Conservation (phyloP, 1,140 invertebrate genomes). For the Cephus cinctus region DNA sequence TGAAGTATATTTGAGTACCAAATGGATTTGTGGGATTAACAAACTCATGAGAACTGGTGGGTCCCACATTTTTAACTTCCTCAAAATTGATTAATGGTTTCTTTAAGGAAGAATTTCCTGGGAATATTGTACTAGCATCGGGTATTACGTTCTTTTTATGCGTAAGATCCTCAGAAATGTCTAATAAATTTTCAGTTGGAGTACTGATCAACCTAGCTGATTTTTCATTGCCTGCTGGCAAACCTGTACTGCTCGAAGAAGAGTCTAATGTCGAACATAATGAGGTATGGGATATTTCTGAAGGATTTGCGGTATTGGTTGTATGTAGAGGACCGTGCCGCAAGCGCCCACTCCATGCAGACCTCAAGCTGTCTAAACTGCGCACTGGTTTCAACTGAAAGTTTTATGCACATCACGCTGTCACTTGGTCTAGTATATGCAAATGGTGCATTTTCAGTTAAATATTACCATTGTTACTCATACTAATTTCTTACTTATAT, state of each 20-base stretch:
- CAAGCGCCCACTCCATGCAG: constrained; percentile 49
- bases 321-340: constrained; percentile 46
- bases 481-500: no score
- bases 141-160: constrained; percentile 7
- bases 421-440: no score
- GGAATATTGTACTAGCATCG: not conserved
- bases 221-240: not conserved
- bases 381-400: constrained; percentile 64
- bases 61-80: not conserved
- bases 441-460: no score
- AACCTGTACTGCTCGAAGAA: constrained; percentile 10
- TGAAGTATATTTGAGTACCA: not conserved
- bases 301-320: constrained; percentile 39
- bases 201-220: not conserved
- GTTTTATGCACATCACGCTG: constrained; percentile 27
- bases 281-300: constrained; percentile 22
- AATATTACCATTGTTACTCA: no score
- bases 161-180: not conserved
- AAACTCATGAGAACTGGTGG: constrained; percentile 10
- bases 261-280: constrained; percentile 28
- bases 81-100: not conserved
- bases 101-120: not conserved
- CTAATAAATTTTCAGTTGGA: not conserved
- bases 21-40: constrained; percentile 27
- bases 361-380: constrained; percentile 62